A percentile compares a stretch with the other conserved stretches of the same genome.
Conservation (phyloP, 2,113 vertebrate species). For the Cryptomyrus ogoouensis region DNA sequence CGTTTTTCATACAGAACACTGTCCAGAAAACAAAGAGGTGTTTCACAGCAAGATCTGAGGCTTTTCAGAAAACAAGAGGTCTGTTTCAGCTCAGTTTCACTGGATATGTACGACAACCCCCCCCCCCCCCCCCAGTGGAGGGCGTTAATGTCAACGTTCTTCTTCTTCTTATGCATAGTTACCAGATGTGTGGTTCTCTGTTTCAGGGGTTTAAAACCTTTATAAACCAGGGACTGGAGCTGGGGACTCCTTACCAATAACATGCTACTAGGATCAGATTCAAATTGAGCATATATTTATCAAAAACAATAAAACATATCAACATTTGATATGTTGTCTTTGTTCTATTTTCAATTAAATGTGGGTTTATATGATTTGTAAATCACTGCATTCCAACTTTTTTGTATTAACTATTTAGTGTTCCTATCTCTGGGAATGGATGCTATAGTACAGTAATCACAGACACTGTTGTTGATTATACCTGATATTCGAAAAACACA, state of each 20-base stretch:
- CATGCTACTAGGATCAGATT: neutral
- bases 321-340: no score
- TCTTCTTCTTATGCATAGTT: neutral
- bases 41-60: neutral
- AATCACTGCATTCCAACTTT: no score
- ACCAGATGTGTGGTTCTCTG: no score
- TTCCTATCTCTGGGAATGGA: neutral
- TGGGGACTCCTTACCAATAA: neutral
- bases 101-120: neutral
- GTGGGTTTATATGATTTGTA: no score
- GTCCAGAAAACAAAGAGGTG: neutral
- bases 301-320: no score
- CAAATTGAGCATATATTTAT: no score
- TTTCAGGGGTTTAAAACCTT: neutral
- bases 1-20: neutral
- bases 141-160: neutral
- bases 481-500: neutral
- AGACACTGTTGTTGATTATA: neutral
- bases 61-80: neutral
- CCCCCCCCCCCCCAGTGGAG: neutral
- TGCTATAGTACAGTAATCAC: neutral
- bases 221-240: neutral
- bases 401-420: neutral
- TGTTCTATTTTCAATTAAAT: no score
- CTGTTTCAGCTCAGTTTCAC: neutral